Percentiles rank a stretch among this genome's conserved stretches.
Evolutionary conservation across 2,113 vertebrate species (phyloP).

Genomic region (Indri indri): DNA sequence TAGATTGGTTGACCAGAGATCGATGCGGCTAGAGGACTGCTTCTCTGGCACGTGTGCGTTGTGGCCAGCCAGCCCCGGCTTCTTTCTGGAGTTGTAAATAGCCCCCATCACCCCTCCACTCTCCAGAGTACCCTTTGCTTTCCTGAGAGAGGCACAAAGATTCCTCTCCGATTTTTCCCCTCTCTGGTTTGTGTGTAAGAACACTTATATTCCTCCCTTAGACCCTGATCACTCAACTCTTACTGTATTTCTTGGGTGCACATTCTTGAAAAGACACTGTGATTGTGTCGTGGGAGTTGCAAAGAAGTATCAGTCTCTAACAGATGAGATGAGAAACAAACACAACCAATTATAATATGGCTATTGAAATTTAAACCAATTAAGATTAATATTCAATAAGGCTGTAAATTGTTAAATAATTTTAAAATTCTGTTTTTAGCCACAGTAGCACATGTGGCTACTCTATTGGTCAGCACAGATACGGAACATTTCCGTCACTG

Average conservation of each 20-base stretch:
- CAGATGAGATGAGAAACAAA: neutral
- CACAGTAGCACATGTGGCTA: accelerated
- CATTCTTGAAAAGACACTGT: neutral
- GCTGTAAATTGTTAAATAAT: neutral
- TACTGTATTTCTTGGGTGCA: neutral
- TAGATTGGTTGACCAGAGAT: neutral
- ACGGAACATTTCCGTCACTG: neutral
- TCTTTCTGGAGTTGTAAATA: neutral
- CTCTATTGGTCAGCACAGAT: neutral
- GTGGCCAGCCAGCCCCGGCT: too few species aligned
- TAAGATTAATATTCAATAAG: neutral
- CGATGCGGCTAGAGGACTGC: neutral
- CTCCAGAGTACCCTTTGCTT: neutral
- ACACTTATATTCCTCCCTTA: neutral
- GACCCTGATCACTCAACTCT: neutral
- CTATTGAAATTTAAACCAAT: neutral
- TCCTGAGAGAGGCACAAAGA: neutral
- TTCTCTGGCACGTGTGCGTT: accelerated
- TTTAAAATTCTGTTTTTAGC: neutral
- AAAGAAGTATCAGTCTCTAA: neutral
- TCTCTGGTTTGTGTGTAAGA: neutral
- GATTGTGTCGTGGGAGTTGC: neutral
- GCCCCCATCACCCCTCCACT: neutral
- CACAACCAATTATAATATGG: neutral
- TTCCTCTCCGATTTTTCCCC: neutral